Base-by-base conservation (phyloP, 1,140 invertebrate species). In the Teleogryllus occipitalis region DNA sequence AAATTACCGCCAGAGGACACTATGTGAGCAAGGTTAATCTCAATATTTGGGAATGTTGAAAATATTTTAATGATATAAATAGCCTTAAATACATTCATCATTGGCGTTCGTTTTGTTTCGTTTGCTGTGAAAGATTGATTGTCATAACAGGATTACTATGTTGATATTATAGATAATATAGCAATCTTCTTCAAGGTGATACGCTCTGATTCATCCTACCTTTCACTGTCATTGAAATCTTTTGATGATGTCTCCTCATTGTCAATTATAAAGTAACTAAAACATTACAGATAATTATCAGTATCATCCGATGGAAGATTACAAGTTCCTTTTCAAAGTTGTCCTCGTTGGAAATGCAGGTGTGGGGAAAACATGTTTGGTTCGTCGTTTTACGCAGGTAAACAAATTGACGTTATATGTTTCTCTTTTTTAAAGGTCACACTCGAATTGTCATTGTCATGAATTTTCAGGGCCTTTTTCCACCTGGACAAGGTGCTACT, bases 241-340 rank as follows among this genome's bases (percentile, higher is more conserved):
- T n/a, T n/a, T 49, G 22, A 7, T 18, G 48, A 48, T 77, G 48
- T 54, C 18, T 77, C 2, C 10, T 47, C 8, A 10, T n/a, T 14
- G 18, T 48, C 48, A 77, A 48, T 7, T 15, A 49, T 48, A 8
- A n/a, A 21, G 14, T 77, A n/a, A 21, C 7, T 21, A 21, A 21
- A 74, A 72, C 54, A 15, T 78, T 78, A 27, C 65, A 78, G 78
- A 54, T 73, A 22, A 65, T 46, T 10, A n/a, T 39, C 18, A 47
- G 65, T 73, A 75, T 77, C 73, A 77, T 54, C 79, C 47, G 47
- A 98, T 98, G 97, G 97, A 98, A 88, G 97, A 98, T 89, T 98
- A 98, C 87, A 98, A 98, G 88, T 99, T 97, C 90, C 89, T 98
- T 81, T 99, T 98, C 86, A 99, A 98, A 93, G 97, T 99, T 82